phyloP scores from a whole-genome alignment of 2,797 vertebrate species.

The Falco novaeseelandiae region DNA sequence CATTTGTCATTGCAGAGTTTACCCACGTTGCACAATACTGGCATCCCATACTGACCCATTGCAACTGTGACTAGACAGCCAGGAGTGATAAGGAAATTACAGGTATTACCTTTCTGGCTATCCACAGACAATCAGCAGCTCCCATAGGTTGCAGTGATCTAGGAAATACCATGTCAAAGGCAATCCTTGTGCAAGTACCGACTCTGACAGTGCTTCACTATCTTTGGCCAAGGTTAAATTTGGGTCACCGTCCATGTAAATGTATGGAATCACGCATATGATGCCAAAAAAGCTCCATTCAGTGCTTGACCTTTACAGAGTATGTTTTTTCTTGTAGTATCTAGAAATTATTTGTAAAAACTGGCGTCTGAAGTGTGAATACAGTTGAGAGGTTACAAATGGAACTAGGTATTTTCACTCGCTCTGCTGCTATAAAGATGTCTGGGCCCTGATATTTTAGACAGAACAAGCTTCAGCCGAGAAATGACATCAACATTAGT shows the following conservation, averaged over 20 bases:
- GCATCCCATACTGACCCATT: not conserved
- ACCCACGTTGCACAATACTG: not conserved
- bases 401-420: slow-evolving; percentile 1
- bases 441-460: not conserved
- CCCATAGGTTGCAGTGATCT: not conserved
- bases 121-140: slow-evolving; percentile 34
- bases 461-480: slow-evolving; percentile 5
- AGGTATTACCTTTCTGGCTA: slow-evolving; percentile 23
- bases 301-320: slow-evolving; percentile 2
- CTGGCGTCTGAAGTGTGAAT: not conserved
- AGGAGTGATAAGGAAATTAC: slow-evolving; percentile 9
- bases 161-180: slow-evolving; percentile 36
- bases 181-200: not conserved
- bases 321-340: not conserved
- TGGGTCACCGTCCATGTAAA: slow-evolving; percentile 15
- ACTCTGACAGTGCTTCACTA: slow-evolving; percentile 2
- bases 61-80: not conserved
- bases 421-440: not conserved
- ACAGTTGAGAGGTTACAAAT: not conserved
- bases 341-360: slow-evolving; percentile 28
- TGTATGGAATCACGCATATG: not conserved
- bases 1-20: slow-evolving; percentile 41
- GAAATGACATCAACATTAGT: slow-evolving; percentile 3
- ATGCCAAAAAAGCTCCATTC: not conserved
- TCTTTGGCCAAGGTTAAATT: slow-evolving; percentile 29